Evolutionary conservation across 2,888 invertebrate genomes (phyloP), one percentile per base, ranked within the genome.

Genomic region (Diabrotica balteata): DNA sequence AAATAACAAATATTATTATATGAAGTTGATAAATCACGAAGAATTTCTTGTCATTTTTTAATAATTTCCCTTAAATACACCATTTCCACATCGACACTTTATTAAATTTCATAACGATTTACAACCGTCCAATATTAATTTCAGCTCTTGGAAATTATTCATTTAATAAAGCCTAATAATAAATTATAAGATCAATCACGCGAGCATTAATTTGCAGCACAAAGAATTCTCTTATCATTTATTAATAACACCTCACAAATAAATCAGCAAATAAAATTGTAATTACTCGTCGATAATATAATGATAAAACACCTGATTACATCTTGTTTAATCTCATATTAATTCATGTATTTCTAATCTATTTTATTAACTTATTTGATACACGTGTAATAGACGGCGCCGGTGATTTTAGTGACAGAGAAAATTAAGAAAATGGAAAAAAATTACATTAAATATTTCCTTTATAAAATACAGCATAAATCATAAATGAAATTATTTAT

Each of bases 301-400:
- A 74, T 75, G 76, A 75, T 72, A 71, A 74, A 76, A 79, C 80
- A 80, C 79, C 80, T 79, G 80, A 80, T 80, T 76, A 77, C 73
- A 80, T 78, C 75, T 73, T 73, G 70, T 73, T 73, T 78, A 78
- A 79, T 79, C 78, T 76, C 66, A 72, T 77, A 77, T 78, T 75
- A 77, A 78, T 78, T 73, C 69, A 44, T 17, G 11, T 57, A 62
- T 68, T 68, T 60, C 75, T 79, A 79, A 78, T 80, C 77, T 76
- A 76, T 79, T 80, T 79, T 77, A 80, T 80, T 80, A 78, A 73
- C 74, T 75, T 54, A 47, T 32, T 32, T 32, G 17, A 32, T 32
- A 32, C 32, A 32, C 32, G 32, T 32, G 32, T 32, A 32, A 32
- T 32, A 32, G 2, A 32, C 32, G 32, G 32, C 32, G 32, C 32